Evolutionary conservation across 2,113 vertebrate species (phyloP), one percentile per base, ranked within the genome.

Genomic region (Rhinolophus ferrumequinum): DNA sequence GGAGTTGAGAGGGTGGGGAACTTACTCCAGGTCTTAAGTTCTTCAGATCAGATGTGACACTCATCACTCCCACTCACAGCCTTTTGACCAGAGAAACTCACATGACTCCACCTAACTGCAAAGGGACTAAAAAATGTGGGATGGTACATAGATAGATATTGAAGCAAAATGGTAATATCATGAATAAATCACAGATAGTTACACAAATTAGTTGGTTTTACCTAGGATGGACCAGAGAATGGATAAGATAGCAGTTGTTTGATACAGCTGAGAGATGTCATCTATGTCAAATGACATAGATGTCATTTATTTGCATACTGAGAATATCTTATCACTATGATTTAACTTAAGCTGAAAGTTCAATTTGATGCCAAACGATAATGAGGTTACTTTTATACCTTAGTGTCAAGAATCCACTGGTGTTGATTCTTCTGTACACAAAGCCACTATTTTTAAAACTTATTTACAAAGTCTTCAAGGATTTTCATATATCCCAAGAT

Each of bases 271-370:
- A 92, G 72, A 72, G 28, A 84, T 44, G 19, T 28, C n/a, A 30
- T 73, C 30, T 41, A 66, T n/a, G n/a, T n/a, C n/a, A n/a, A n/a
- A n/a, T n/a, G n/a, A n/a, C n/a, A n/a, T n/a, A n/a, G n/a, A n/a
- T n/a, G n/a, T n/a, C n/a, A 77, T 88, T n/a, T 72, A 56, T 93
- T 80, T 92, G n/a, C 8, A 14, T 38, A 38, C 19, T 85, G 66
- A 91, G 50, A 69, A 75, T 92, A 73, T 41, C 44, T 89, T 85
- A 52, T 93, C 35, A 69, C 41, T 56, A 14, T 87, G 70, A 69
- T 91, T 94, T 95, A 91, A 87, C 80, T 93, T 95, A 83, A 72
- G 41, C 22, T 83, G 41, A 94, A 96, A 80, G 9, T 56, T 79
- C 41, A 81, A 50, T n/a, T 88, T 38, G 54, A 12, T 14, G 26